Percentiles rank a stretch among this genome's conserved stretches.
Evolutionary conservation across 2,113 vertebrate genomes (phyloP).

Genomic region (Brachypodius melanocephalos): DNA sequence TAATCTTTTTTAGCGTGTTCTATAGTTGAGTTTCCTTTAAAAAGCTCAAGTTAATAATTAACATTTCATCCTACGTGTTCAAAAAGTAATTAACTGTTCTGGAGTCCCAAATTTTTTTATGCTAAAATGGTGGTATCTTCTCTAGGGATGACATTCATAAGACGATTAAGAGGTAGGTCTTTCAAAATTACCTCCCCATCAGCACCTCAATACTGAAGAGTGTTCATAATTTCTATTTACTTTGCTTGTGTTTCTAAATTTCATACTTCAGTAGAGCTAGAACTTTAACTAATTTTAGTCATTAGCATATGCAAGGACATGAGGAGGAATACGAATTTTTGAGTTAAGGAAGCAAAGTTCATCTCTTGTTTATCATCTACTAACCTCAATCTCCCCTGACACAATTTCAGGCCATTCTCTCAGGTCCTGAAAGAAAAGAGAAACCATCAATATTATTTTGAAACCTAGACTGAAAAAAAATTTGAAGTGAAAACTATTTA

Average conservation of each 20-base stretch:
- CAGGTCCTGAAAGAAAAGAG: neutral
- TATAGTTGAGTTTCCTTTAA: neutral
- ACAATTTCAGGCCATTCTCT: neutral
- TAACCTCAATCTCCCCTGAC: neutral
- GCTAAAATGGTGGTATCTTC: neutral
- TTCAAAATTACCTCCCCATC: neutral
- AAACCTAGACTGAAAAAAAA: neutral
- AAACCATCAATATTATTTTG: neutral
- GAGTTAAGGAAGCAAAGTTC: neutral
- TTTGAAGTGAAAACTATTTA: neutral
- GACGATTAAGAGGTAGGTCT: neutral
- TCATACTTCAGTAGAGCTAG: neutral
- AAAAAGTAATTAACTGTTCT: neutral
- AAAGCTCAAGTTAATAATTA: neutral
- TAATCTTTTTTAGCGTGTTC: neutral
- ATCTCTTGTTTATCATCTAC: neutral
- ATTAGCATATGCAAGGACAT: neutral
- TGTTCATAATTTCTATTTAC: neutral
- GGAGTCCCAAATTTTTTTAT: neutral
- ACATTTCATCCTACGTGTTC: neutral
- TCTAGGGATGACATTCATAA: neutral
- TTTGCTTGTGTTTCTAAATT: neutral
- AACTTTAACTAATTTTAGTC: neutral
- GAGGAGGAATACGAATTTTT: neutral
- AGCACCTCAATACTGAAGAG: neutral